phyloP scores from a whole-genome alignment of 2,888 invertebrate species.

The Cheiracanthium punctorium region DNA sequence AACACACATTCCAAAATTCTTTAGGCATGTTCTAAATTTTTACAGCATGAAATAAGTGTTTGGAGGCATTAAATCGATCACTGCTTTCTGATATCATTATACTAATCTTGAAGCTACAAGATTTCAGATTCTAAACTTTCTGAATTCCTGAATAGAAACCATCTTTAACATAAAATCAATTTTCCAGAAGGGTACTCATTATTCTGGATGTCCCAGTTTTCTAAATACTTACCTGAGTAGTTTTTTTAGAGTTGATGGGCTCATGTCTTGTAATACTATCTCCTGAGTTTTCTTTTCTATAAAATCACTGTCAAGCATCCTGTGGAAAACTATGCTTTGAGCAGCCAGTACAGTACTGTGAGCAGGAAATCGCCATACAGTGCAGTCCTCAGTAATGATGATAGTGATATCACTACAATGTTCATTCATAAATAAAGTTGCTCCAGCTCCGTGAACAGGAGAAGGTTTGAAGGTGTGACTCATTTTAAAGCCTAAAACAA shows the following conservation, averaged over 20 bases:
- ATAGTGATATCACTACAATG: conserved; percentile 67
- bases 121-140: no score
- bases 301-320: conserved; percentile 65
- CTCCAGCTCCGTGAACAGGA: conserved; percentile 68
- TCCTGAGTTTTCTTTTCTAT: conserved; percentile 65
- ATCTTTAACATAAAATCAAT: no score
- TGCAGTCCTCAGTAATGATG: conserved; percentile 61
- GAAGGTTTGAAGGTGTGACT: conserved; percentile 59
- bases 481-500: conserved; percentile 40
- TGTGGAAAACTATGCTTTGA: conserved; percentile 66
- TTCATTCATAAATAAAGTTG: conserved; percentile 68
- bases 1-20: no score
- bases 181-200: no score
- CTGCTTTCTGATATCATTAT: no score
- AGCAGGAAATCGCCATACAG: conserved; percentile 64
- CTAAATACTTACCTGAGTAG: conserved; percentile 36
- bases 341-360: conserved; percentile 66
- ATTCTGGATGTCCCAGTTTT: no score
- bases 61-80: no score
- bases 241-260: conserved; percentile 59
- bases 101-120: no score
- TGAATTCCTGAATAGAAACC: no score
- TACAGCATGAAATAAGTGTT: no score
- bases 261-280: conserved; percentile 60
- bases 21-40: no score